A percentile compares a stretch with the other conserved stretches of the same genome.
Conservation (phyloP, 2,888 invertebrate genomes). For the Stenurella melanura region DNA sequence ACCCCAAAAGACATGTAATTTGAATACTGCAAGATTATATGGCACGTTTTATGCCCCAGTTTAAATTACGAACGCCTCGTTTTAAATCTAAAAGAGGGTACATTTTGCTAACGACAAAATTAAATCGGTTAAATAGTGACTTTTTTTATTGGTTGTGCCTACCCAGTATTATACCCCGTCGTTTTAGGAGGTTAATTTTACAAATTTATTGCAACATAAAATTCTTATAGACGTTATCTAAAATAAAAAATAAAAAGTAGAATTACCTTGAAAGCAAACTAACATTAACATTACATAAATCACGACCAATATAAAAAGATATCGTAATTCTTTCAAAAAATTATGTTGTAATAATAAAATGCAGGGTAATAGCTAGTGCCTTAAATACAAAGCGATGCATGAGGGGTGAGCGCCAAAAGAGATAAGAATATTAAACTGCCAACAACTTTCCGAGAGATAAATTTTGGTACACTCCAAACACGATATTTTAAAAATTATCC, state of each 20-base stretch:
- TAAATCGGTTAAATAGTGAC: constrained; percentile 67
- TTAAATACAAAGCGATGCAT: constrained; percentile 16
- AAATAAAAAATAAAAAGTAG: constrained; percentile 58
- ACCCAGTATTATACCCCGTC: constrained; percentile 58
- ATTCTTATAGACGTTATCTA: constrained; percentile 58
- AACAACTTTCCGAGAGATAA: constrained; percentile 25
- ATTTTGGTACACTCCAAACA: not conserved
- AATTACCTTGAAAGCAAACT: constrained; percentile 50
- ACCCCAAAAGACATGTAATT: constrained; percentile 49
- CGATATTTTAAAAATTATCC: constrained; percentile 8
- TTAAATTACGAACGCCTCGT: constrained; percentile 65
- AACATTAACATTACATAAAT: constrained; percentile 53
- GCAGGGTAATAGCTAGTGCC: constrained; percentile 17
- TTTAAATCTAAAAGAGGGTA: constrained; percentile 58
- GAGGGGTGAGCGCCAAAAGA: not conserved
- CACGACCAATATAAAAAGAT: constrained; percentile 51
- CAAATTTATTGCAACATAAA: constrained; percentile 64
- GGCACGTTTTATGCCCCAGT: constrained; percentile 66
- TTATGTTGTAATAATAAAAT: constrained; percentile 37
- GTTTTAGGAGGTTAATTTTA: constrained; percentile 66
- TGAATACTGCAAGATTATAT: constrained; percentile 60
- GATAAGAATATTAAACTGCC: constrained; percentile 28
- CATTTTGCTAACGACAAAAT: constrained; percentile 66
- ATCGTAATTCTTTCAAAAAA: constrained; percentile 43
- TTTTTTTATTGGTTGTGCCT: constrained; percentile 65